Evolutionary conservation across 2,113 vertebrate species (phyloP), one percentile per base, ranked within the genome.

Genomic region (Burhinus oedicnemus): DNA sequence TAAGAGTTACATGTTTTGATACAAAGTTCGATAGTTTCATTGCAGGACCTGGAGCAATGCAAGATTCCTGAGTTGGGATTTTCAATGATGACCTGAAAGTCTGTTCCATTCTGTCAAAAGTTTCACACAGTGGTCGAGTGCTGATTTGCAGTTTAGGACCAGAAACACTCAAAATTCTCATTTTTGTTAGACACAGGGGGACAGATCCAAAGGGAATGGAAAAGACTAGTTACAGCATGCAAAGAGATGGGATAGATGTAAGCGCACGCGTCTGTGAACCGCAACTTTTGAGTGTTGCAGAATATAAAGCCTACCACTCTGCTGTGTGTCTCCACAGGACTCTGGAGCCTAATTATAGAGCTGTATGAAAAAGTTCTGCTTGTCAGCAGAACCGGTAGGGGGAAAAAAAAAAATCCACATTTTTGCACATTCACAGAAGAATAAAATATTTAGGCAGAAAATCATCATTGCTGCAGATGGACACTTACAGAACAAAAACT

Each of bases 261-360:
- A 94, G 58, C 1, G 2, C 38, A 61, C 22, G 27, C 2, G 19
- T 25, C 74, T 95, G 29, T 83, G 91, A 95, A 90, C 87, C 68
- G 60, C 64, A 90, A 34, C 62, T 93, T 97, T 94, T 74, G 74
- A 95, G 51, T 64, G 55, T 5, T 77, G 36, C 66, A 60, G 77
- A 75, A 92, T 94, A 83, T 84, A 94, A 96, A 96, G 71, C 42
- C 62, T 90, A 80, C 69, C 17, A 80, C 75, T 87, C 89, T 76
- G 79, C 66, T 96, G 71, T 70, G 78, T 91, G 62, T 70, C 95
- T 90, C 96, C 87, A 78, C 91, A 96, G 94, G 96, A 92, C 91
- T 81, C 95, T 93, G 89, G 91, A 96, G 96, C 68, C 95, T 97
- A 97, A 98, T 97, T 97, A 97, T 89, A 96, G 91, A 93, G 68